A percentile compares a stretch with the other conserved stretches of the same genome.
These are phyloP conservation scores for Grammomys dolichurus DNA, from an alignment of 2,113 vertebrate species.

Conservation along the genomic window DNA sequence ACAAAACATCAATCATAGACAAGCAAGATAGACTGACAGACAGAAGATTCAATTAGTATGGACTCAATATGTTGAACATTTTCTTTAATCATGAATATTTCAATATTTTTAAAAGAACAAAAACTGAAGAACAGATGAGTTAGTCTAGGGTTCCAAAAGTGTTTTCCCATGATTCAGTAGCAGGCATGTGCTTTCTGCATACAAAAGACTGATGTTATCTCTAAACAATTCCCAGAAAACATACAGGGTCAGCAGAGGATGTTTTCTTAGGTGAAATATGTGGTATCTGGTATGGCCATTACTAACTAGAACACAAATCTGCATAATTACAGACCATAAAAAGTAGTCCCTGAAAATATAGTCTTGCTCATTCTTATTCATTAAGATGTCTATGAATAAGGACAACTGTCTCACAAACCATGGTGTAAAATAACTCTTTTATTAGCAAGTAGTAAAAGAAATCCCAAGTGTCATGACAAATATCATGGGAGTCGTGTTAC, in stretches of 20 bases:
- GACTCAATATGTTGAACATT: neutral
- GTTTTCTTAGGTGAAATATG: neutral
- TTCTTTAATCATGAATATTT: neutral
- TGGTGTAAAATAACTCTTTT: neutral
- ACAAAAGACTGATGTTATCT: neutral
- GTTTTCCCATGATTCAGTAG: neutral
- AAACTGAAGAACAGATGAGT: neutral
- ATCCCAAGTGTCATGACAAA: too few relatives aligned
- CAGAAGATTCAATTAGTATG: neutral
- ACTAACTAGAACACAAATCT: neutral
- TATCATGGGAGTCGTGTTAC: too few relatives aligned
- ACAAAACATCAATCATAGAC: neutral
- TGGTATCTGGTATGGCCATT: neutral
- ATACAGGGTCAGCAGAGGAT: neutral
- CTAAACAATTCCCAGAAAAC: neutral
- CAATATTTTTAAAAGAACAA: slow-evolving; percentile 28
- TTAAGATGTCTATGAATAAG: neutral
- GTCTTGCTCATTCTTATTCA: neutral
- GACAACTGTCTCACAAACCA: neutral
- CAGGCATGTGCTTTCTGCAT: neutral
- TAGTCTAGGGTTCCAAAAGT: neutral
- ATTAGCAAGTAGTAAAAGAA: neutral
- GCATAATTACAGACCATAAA: neutral
- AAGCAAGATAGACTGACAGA: neutral
- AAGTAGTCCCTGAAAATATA: neutral